Base-by-base conservation (phyloP, 2,113 vertebrate genomes). In the Malurus alboscapulatus region DNA sequence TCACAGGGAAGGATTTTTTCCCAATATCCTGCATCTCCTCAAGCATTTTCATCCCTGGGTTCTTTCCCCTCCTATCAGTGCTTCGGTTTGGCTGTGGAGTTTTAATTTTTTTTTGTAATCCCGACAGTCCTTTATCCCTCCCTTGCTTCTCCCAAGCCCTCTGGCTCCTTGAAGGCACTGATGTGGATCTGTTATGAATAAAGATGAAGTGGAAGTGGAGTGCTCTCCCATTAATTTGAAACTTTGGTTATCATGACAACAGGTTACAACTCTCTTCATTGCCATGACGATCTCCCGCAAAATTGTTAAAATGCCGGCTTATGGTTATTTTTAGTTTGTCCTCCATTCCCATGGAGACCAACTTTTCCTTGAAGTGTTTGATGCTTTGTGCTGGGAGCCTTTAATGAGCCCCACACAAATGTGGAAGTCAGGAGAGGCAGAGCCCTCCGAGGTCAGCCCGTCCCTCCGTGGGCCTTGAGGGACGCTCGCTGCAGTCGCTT, bases 281-380 rank as follows among this genome's bases (percentile, higher is more conserved):
- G 91, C 96, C 96, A 96, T 96, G 95, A 88, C 94, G 59, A 94
- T 96, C 87, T 69, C 73, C 79, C 5, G 76, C 68, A 84, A 88
- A 92, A 92, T 27, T 68, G 88, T 69, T 76, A 25, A 91, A 88
- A 84, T 68, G 84, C 50, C 63, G 5, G 29, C 72, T 30, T 50
- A 4, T 10, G 14, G 87, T 95, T 97, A 96, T 96, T 96, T 97
- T 96, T 96, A 96, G 95, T 77, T 78, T 92, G 88, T 88, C 92
- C 95, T 92, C 79, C 47, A 94, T 97, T 90, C 95, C 95, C 93
- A 94, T 94, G 95, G 94, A 95, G 94, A 97, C 95, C 91, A 94
- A 76, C 89, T 96, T 87, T 79, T 34, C 19, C 90, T 89, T 65
- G 78, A 78, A 90, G 81, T 53, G 81, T 90, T 90, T 80, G 81